Evolutionary conservation across 2,113 vertebrate species (phyloP).

Genomic region (Zapus hudsonius): DNA sequence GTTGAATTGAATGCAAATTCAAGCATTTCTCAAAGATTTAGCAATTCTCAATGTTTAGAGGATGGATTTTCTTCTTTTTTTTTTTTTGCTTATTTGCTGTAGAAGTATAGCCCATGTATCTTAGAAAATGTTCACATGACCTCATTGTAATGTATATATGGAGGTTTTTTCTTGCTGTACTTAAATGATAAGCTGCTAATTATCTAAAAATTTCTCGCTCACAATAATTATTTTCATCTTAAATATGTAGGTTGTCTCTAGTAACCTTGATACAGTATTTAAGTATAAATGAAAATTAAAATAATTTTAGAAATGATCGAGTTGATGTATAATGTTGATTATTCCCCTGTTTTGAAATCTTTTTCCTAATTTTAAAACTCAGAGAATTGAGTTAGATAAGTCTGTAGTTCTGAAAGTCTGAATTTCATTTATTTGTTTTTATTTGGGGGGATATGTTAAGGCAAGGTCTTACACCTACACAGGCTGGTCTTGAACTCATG

Average conservation of each 20-base stretch:
- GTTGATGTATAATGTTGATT: neutral
- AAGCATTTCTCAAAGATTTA: conserved; percentile 1
- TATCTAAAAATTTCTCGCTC: neutral
- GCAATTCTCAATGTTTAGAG: neutral
- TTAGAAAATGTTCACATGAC: neutral
- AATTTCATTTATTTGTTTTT: conserved; percentile 17
- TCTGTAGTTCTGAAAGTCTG: conserved; percentile 29
- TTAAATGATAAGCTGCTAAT: neutral
- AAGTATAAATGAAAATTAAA: conserved; percentile 25
- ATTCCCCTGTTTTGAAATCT: neutral
- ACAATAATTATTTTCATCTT: too few species aligned
- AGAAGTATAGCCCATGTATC: neutral
- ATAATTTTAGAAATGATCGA: conserved; percentile 14
- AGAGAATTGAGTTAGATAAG: neutral
- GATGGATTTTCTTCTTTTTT: neutral
- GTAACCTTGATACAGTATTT: conserved; percentile 14
- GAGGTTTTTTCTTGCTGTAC: neutral
- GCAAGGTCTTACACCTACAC: too few species aligned
- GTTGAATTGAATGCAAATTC: neutral
- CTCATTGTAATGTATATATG: neutral
- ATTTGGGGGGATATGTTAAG: too few species aligned
- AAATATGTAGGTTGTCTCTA: neutral
- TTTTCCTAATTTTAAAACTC: conserved; percentile 12
- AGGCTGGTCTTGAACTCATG: too few species aligned
- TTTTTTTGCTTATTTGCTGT: conserved; percentile 31